Percentiles rank a stretch among this genome's conserved stretches.
These are phyloP conservation scores for Dendroctonus ponderosae DNA, from an alignment of 1,140 invertebrate genomes.

Conservation along the genomic window DNA sequence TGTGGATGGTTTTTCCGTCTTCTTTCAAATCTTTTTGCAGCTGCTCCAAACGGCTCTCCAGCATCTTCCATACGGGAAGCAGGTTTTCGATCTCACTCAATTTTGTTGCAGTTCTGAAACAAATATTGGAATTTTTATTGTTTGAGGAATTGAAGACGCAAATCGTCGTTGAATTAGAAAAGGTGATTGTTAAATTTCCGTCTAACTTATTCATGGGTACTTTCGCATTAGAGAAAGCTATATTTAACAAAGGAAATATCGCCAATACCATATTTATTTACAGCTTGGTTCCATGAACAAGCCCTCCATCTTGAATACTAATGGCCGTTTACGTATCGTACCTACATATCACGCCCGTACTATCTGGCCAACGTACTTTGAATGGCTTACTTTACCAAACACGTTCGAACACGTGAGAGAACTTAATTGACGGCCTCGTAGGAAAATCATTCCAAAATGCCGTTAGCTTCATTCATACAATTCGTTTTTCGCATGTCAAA, in stretches of 20 bases:
- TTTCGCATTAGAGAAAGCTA: conserved; percentile 26
- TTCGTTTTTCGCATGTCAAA: conserved; percentile 32
- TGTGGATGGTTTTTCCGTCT: conserved; percentile 63
- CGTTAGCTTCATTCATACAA: conserved; percentile 34
- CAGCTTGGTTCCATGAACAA: conserved; percentile 14
- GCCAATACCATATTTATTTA: conserved; percentile 32
- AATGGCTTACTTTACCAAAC: conserved; percentile 37
- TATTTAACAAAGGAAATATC: conserved; percentile 33
- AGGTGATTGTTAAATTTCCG: too few species aligned
- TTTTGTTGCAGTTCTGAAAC: conserved; percentile 46
- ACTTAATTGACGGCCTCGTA: conserved; percentile 27
- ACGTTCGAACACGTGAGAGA: conserved; percentile 38
- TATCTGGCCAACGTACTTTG: conserved; percentile 36
- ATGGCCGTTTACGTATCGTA: conserved; percentile 31
- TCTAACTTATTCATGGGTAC: neutral
- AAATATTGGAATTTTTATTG: conserved; percentile 13
- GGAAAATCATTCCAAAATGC: conserved; percentile 29
- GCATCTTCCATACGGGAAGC: conserved; percentile 62
- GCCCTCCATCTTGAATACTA: conserved; percentile 28
- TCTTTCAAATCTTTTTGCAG: conserved; percentile 62
- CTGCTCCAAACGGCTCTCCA: conserved; percentile 62
- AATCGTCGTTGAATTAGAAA: too few species aligned
- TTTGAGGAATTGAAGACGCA: too few species aligned
- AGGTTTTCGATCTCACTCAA: conserved; percentile 44
- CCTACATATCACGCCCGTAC: conserved; percentile 34